Percentiles rank a stretch among this genome's conserved stretches.
Evolutionary conservation across 2,113 vertebrate genomes (phyloP).

Genomic region (Gobius niger): DNA sequence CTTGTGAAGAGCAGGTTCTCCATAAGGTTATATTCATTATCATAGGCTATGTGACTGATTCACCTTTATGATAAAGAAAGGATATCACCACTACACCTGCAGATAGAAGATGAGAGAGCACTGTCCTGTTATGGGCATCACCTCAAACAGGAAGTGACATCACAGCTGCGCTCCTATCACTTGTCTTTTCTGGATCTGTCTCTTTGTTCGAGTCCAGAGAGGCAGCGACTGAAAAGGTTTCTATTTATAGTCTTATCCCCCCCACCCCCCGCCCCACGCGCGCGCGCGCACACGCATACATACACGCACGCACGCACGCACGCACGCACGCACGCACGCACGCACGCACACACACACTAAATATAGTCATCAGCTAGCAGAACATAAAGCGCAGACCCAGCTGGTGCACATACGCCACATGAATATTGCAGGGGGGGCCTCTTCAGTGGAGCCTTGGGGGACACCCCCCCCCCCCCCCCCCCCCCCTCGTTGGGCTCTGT

Average conservation of each 20-base stretch:
- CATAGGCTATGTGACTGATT: too few species aligned
- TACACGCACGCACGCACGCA: constrained; percentile 44
- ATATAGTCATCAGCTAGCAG: too few species aligned
- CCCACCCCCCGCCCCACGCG: constrained; percentile 50
- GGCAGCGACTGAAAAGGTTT: constrained; percentile 46
- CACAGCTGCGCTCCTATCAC: constrained; percentile 16
- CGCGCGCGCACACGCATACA: constrained; percentile 52
- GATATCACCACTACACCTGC: too few species aligned
- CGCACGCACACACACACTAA: neutral
- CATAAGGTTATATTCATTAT: too few species aligned
- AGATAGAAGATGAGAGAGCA: neutral
- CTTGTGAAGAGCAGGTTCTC: too few species aligned
- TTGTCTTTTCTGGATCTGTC: constrained; percentile 15
- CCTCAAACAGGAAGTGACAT: constrained; percentile 39
- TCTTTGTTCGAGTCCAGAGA: constrained; percentile 36
- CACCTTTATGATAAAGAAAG: too few species aligned
- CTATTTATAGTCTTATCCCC: constrained; percentile 63
- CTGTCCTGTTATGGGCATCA: constrained; percentile 37
- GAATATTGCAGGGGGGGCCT: constrained; percentile 48
- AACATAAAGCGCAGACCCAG: neutral
- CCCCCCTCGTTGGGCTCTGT: neutral
- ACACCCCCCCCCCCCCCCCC: too few species aligned
- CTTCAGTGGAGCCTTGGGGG: constrained; percentile 19
- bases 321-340: constrained; percentile 20
- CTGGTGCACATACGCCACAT: constrained; percentile 27